Conservation (phyloP, 1,140 invertebrate species). For the Bombyx mandarina region DNA sequence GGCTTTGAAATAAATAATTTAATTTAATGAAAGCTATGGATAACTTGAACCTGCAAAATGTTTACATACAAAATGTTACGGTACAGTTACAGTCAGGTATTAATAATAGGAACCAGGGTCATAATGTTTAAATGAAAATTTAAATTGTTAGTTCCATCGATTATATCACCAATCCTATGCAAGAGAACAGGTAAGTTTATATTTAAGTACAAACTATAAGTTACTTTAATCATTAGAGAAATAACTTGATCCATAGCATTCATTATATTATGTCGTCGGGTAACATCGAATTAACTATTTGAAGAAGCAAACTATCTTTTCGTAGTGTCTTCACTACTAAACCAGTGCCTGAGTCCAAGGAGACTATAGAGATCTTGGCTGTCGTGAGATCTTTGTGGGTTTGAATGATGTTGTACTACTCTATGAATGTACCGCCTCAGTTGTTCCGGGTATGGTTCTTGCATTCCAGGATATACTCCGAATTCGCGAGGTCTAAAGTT, state of each 20-base stretch:
- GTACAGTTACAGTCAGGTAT: too few species aligned
- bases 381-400: constrained; percentile 33
- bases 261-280: constrained; percentile 61
- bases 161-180: too few species aligned
- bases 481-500: constrained; percentile 41
- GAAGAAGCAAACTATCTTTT: constrained; percentile 52
- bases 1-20: constrained; percentile 68
- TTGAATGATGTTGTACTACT: constrained; percentile 30
- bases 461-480: constrained; percentile 20
- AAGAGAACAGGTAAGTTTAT: neutral
- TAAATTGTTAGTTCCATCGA: too few species aligned
- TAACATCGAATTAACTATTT: constrained; percentile 60
- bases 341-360: constrained; percentile 59
- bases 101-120: too few species aligned
- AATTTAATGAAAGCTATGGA: constrained; percentile 66
- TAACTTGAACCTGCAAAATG: neutral
- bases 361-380: constrained; percentile 58
- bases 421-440: constrained; percentile 40
- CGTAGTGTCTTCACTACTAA: constrained; percentile 55
- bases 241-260: constrained; percentile 43
- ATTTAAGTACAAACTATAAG: constrained; percentile 6
- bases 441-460: constrained; percentile 33
- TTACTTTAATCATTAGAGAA: constrained; percentile 5
- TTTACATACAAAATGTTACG: too few species aligned
- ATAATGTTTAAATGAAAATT: too few species aligned